These are phyloP conservation scores for Leptobrachium ailaonicum DNA, from an alignment of 2,113 vertebrate species.

Conservation along the genomic window DNA sequence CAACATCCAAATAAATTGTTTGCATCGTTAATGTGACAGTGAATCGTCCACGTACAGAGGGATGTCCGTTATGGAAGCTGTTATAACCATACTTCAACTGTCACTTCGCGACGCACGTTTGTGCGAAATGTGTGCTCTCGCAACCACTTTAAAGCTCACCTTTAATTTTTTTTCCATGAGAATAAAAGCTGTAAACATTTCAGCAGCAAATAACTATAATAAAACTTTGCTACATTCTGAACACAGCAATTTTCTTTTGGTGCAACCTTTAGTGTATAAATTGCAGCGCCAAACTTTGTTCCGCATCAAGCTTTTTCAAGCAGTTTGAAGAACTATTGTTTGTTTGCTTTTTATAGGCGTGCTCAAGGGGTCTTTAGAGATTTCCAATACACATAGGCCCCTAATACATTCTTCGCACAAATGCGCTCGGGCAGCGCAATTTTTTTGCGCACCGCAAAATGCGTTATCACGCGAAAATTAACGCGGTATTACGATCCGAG, in stretches of 20 bases:
- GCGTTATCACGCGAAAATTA: no score
- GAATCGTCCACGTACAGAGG: neutral
- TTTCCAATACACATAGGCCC: no score
- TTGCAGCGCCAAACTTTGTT: neutral
- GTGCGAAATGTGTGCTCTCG: neutral
- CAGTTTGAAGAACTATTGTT: no score
- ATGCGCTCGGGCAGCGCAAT: no score
- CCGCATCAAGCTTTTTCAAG: no score
- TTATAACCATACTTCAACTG: neutral
- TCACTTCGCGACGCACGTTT: neutral
- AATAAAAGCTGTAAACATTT: neutral
- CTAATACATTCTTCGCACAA: no score
- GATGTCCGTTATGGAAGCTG: no score
- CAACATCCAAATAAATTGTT: neutral
- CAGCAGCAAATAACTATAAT: neutral
- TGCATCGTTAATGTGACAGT: neutral
- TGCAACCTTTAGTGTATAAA: neutral
- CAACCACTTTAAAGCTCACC: conserved; percentile 1
- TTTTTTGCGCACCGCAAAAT: no score
- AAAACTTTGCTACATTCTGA: neutral
- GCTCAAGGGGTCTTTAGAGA: no score
- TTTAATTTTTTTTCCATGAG: neutral
- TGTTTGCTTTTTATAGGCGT: no score
- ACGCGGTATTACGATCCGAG: no score
- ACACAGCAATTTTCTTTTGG: neutral